Conservation (phyloP, 2,888 invertebrate genomes). For the Lucinisca nassula region DNA sequence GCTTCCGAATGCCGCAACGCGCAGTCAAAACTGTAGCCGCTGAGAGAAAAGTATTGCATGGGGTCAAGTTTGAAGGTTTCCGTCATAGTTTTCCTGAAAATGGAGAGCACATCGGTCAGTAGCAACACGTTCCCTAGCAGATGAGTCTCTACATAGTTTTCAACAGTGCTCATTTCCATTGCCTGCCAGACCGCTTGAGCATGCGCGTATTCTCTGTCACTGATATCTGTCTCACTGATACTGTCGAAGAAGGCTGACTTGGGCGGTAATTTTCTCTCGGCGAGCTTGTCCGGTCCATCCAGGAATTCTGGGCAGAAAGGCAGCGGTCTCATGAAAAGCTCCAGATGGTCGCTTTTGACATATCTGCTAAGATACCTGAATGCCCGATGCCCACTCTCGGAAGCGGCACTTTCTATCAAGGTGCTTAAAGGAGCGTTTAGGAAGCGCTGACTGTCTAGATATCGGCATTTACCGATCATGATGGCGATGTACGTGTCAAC, state of each 20-base stretch:
- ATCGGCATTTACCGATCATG: not conserved
- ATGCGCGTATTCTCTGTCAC: not conserved
- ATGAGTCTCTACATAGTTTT: not conserved
- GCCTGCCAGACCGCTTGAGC: not conserved
- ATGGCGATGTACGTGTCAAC: not conserved
- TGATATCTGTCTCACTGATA: not conserved
- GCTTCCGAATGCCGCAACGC: not conserved
- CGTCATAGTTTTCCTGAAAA: not conserved
- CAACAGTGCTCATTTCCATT: not conserved
- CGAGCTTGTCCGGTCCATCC: not conserved
- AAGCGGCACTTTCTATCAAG: not conserved
- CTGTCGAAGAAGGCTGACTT: not conserved
- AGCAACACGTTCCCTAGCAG: not conserved
- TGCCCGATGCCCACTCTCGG: not conserved
- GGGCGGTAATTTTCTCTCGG: not conserved
- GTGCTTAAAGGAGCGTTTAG: not conserved
- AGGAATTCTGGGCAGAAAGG: not conserved
- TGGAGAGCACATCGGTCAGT: not conserved
- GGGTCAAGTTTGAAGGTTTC: not conserved
- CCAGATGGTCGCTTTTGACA: not conserved
- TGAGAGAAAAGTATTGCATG: not conserved
- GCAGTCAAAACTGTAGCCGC: not conserved
- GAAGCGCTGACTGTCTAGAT: constrained; percentile 7
- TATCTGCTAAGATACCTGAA: not conserved
- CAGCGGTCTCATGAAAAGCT: not conserved